Percentiles rank a stretch among this genome's conserved stretches.
These are phyloP conservation scores for Machaerirhynchus nigripectus DNA, from an alignment of 2,113 vertebrate species.

Conservation along the genomic window DNA sequence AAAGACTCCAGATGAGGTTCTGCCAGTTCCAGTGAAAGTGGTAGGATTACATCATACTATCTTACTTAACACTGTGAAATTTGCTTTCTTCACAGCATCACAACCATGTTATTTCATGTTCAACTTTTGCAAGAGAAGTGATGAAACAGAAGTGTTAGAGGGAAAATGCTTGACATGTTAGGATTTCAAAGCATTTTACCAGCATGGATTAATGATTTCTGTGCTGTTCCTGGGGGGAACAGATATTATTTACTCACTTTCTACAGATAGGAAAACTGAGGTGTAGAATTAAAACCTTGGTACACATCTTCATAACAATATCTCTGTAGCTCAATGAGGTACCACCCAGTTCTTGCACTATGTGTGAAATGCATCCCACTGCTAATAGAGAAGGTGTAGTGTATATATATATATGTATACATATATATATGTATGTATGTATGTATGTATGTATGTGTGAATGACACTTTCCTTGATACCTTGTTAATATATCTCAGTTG, in stretches of 20 bases:
- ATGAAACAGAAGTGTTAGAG: not conserved
- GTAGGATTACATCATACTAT: not conserved
- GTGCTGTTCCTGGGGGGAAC: not conserved
- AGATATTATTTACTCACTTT: not conserved
- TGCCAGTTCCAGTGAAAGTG: not conserved
- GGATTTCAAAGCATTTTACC: not conserved
- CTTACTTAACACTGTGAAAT: conserved; percentile 18
- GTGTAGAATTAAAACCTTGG: not conserved
- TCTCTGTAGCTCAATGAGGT: not conserved
- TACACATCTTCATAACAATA: not conserved
- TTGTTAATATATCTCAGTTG: not conserved
- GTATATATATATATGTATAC: not conserved
- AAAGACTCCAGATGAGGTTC: not conserved
- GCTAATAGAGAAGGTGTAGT: not conserved
- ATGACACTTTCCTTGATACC: not conserved
- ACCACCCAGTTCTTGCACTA: not conserved
- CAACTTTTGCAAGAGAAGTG: conserved; percentile 19
- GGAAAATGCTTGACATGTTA: not conserved
- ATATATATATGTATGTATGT: accelerated
- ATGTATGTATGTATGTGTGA: not conserved
- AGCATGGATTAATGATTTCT: not conserved
- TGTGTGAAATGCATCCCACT: not conserved
- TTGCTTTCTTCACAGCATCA: conserved; percentile 16
- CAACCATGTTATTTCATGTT: conserved; percentile 1
- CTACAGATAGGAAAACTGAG: not conserved